Conservation (phyloP, 2,113 vertebrate genomes). For the Pseudopodoces humilis region DNA sequence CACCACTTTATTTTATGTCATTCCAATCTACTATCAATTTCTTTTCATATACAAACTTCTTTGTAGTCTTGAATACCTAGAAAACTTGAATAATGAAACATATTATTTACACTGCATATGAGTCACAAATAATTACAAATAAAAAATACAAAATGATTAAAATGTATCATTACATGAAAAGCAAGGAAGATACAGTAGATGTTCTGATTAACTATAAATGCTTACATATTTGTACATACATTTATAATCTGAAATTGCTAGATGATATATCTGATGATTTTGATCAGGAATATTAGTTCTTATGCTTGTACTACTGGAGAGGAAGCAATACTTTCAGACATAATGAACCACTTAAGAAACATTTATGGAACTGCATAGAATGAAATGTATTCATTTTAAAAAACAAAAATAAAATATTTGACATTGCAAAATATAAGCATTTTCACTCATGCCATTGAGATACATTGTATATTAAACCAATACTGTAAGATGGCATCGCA, state of each 20-base stretch:
- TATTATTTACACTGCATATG: conserved; percentile 71
- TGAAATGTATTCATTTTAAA: conserved; percentile 40
- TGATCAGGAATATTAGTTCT: conserved; percentile 27
- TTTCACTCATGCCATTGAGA: conserved; percentile 70
- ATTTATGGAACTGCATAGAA: conserved; percentile 49
- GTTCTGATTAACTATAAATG: conserved; percentile 48
- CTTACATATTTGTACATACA: conserved; percentile 52
- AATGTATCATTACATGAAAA: conserved; percentile 52
- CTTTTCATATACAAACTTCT: conserved; percentile 69
- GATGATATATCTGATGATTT: conserved; percentile 38
- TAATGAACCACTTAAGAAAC: conserved; percentile 51
- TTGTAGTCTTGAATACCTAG: conserved; percentile 55
- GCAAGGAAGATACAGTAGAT: conserved; percentile 21
- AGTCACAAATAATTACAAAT: conserved; percentile 62
- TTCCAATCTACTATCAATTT: conserved; percentile 51
- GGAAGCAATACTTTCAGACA: conserved; percentile 54
- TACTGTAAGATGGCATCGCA: conserved; percentile 46
- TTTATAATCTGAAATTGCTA: conserved; percentile 60
- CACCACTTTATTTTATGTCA: conserved; percentile 67
- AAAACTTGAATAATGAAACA: conserved; percentile 67
- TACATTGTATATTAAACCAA: conserved; percentile 58
- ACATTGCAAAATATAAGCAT: conserved; percentile 61
- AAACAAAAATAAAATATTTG: conserved; percentile 58
- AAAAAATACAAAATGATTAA: conserved; percentile 62
- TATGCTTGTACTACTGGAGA: conserved; percentile 33